phyloP scores from a whole-genome alignment of 2,888 invertebrate genomes.

The Apotomis betuletana region DNA sequence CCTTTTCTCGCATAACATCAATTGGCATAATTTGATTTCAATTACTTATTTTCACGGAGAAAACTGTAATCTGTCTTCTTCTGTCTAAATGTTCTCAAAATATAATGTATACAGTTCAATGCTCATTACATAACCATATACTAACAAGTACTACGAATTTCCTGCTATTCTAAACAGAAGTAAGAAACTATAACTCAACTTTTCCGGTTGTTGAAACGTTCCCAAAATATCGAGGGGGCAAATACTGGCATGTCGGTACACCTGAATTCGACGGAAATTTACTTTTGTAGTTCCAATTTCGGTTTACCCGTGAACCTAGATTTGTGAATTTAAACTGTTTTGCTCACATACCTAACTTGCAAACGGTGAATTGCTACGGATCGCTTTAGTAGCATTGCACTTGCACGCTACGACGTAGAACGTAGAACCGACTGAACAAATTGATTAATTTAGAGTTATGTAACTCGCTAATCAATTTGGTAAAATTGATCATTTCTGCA shows the following conservation, averaged over 20 bases:
- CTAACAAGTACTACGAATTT: too few species aligned
- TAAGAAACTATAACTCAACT: too few species aligned
- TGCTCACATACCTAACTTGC: conserved; percentile 13
- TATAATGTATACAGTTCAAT: too few species aligned
- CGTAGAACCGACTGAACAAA: not conserved
- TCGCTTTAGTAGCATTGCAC: not conserved
- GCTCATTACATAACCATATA: too few species aligned
- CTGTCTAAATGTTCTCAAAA: too few species aligned
- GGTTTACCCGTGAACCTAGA: conserved; percentile 6
- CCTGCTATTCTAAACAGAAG: too few species aligned
- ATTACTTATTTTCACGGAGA: not conserved
- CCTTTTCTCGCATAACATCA: not conserved
- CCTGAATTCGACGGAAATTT: conserved; percentile 7
- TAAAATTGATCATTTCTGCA: not conserved
- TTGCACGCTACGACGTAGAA: not conserved
- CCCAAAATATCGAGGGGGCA: not conserved
- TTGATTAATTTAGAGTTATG: conserved; percentile 3
- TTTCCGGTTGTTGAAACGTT: too few species aligned
- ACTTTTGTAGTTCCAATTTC: conserved; percentile 5
- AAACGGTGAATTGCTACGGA: not conserved
- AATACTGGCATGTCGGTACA: not conserved
- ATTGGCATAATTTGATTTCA: not conserved
- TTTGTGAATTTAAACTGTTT: conserved; percentile 13
- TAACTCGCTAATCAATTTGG: not conserved
- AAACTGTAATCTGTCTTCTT: not conserved